A percentile compares a stretch with the other conserved stretches of the same genome.
phyloP scores from a whole-genome alignment of 2,797 vertebrate species.

The Chiloscyllium punctatum region DNA sequence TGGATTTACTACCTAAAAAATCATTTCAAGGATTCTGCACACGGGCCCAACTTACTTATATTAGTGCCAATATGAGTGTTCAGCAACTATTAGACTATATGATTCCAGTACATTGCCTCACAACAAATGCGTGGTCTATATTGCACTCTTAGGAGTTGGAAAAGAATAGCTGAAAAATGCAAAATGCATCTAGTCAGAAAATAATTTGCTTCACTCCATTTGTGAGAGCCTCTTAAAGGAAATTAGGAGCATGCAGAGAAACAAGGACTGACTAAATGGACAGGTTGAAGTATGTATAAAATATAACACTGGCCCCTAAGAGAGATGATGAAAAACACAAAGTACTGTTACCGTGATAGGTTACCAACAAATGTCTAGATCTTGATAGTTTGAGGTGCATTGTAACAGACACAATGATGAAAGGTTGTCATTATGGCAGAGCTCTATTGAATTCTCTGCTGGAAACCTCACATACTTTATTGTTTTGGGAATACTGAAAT shows the following conservation, averaged over 20 bases:
- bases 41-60: not conserved
- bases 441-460: conserved; percentile 31
- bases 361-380: conserved; percentile 31
- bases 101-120: not conserved
- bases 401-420: conserved; percentile 35
- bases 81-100: conserved; percentile 15
- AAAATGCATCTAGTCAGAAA: conserved; percentile 21
- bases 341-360: conserved; percentile 9
- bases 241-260: conserved; percentile 17
- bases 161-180: not conserved
- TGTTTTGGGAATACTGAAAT: conserved; percentile 32
- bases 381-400: conserved; percentile 25
- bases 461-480: conserved; percentile 20
- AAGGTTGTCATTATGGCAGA: conserved; percentile 11
- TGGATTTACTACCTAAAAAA: conserved; percentile 14
- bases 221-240: conserved; percentile 7
- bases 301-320: conserved; percentile 15
- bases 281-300: conserved; percentile 34
- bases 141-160: not conserved
- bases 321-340: conserved; percentile 30
- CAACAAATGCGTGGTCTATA: not conserved
- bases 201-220: conserved; percentile 29
- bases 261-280: conserved; percentile 20
- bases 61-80: not conserved
- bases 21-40: conserved; percentile 25